phyloP scores from a whole-genome alignment of 2,888 invertebrate genomes.

The Limnephilus marmoratus region DNA sequence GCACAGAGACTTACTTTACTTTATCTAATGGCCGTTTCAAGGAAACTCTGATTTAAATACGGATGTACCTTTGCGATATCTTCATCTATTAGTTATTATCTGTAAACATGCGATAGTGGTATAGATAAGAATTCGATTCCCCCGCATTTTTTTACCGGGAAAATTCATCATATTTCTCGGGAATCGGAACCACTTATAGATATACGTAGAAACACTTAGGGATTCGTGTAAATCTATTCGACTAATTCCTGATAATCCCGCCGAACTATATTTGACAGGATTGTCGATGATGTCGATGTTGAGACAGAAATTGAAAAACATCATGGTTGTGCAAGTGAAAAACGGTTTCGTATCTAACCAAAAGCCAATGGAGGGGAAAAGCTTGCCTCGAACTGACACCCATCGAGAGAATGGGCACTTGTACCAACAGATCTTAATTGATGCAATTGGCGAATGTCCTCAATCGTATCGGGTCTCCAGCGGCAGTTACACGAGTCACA shows the following conservation, averaged over 20 bases:
- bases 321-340: not conserved
- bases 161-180: not conserved
- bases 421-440: slow-evolving; percentile 60
- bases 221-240: not conserved
- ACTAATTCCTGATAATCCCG: not conserved
- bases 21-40: not conserved
- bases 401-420: slow-evolving; percentile 56
- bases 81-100: not conserved
- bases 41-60: not conserved
- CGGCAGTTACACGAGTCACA: slow-evolving; percentile 17
- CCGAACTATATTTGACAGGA: not conserved
- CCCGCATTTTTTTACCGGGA: not conserved
- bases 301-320: not conserved
- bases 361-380: not conserved
- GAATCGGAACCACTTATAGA: not conserved
- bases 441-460: slow-evolving; percentile 62
- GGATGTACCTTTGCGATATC: not conserved
- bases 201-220: not conserved
- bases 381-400: slow-evolving; percentile 17
- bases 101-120: not conserved
- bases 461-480: slow-evolving; percentile 20
- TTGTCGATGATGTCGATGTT: not conserved
- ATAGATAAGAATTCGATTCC: not conserved
- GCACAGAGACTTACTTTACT: not conserved
- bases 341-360: not conserved